Evolutionary conservation across 2,888 invertebrate species (phyloP).

Genomic region (Hetaerina titia): DNA sequence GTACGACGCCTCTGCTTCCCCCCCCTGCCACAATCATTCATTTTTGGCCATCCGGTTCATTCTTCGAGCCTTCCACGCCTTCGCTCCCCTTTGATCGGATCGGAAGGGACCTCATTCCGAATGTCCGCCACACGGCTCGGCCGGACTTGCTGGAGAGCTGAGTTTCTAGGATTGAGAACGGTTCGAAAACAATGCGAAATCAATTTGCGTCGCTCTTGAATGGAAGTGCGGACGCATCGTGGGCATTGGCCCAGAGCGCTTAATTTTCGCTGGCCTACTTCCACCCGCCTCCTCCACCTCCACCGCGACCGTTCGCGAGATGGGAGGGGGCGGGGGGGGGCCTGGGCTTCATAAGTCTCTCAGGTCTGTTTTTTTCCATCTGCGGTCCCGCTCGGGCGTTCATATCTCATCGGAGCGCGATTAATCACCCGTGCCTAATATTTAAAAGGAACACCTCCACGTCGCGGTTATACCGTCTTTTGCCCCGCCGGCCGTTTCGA

Average conservation of each 20-base stretch:
- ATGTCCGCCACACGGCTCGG: neutral
- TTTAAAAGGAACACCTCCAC: neutral
- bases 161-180: neutral
- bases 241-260: neutral
- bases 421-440: neutral
- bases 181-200: conserved; percentile 45
- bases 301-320: neutral
- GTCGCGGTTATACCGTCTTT: neutral
- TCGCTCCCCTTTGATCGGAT: neutral
- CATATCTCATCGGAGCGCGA: neutral
- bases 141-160: too few relatives aligned
- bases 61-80: neutral
- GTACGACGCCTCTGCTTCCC: neutral
- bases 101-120: neutral
- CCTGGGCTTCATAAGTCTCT: neutral
- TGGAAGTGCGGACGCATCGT: neutral
- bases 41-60: neutral
- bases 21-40: neutral
- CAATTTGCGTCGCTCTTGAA: conserved; percentile 26
- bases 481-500: neutral
- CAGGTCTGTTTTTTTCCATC: neutral
- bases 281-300: neutral
- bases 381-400: too few relatives aligned
- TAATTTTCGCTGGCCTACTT: neutral
- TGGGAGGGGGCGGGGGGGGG: neutral